Percentiles rank a stretch among this genome's conserved stretches.
phyloP scores from a whole-genome alignment of 2,113 vertebrate genomes.

The Sorex araneus region DNA sequence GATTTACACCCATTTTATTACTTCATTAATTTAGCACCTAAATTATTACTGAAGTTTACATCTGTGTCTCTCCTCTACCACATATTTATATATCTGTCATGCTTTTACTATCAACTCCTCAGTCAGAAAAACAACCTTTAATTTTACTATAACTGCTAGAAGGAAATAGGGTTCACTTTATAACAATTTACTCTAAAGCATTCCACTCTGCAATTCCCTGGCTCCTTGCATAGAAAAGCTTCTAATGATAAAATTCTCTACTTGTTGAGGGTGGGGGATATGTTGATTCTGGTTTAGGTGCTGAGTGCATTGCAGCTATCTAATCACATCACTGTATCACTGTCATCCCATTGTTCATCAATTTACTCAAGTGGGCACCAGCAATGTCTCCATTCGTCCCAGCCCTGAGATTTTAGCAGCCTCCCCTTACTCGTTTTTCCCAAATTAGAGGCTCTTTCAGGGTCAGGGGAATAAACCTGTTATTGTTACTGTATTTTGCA shows the following conservation, averaged over 20 bases:
- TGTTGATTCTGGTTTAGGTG: slow-evolving; percentile 26
- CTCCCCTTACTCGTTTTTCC: no score
- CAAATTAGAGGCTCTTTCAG: no score
- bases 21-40: slow-evolving; percentile 72
- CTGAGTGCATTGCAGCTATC: neutral
- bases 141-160: slow-evolving; percentile 35
- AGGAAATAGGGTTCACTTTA: slow-evolving; percentile 57
- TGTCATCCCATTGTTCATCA: no score
- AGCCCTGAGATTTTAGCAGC: no score
- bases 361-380: no score
- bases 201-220: slow-evolving; percentile 4
- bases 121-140: slow-evolving; percentile 59
- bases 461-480: no score
- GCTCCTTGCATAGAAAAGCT: slow-evolving; percentile 31
- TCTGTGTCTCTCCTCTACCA: slow-evolving; percentile 55
- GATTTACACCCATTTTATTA: slow-evolving; percentile 62
- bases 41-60: slow-evolving; percentile 65
- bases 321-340: no score
- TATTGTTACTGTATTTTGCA: no score
- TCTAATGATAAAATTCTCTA: slow-evolving; percentile 32
- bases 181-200: slow-evolving; percentile 28
- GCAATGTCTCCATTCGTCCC: no score
- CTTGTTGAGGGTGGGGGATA: neutral
- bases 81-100: slow-evolving; percentile 46
- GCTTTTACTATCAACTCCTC: slow-evolving; percentile 67